Evolutionary conservation across 2,888 invertebrate species (phyloP).

Genomic region (Ochlodes sylvanus): DNA sequence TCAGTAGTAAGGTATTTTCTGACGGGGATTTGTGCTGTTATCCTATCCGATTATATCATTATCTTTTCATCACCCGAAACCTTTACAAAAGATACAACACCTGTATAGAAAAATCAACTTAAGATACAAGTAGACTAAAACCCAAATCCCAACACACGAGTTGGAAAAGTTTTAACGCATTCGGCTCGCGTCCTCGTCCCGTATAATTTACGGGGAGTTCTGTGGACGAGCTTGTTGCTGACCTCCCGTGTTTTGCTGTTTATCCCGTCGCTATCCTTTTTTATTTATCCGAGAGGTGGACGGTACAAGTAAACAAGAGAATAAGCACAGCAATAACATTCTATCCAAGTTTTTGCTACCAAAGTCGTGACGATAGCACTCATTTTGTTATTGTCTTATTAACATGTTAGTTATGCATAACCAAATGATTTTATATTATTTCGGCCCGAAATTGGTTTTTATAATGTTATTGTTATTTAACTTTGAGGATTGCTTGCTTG

Average conservation of each 20-base stretch:
- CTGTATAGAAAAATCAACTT: not conserved
- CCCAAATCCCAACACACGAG: constrained; percentile 13
- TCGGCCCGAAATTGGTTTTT: no score
- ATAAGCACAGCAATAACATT: not conserved
- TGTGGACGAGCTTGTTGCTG: constrained; percentile 16
- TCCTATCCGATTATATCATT: not conserved
- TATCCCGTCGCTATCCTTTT: constrained; percentile 9
- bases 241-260: constrained; percentile 23
- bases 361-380: no score
- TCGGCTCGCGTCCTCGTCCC: constrained; percentile 16
- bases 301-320: not conserved
- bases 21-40: not conserved
- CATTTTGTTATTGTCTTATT: no score
- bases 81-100: not conserved
- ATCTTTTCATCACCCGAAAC: not conserved
- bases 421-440: no score
- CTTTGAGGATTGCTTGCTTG: no score
- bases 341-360: not conserved
- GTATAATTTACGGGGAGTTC: constrained; percentile 25
- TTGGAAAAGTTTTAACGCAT: constrained; percentile 27
- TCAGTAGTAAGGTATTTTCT: no score
- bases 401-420: no score
- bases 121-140: constrained; percentile 7
- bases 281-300: not conserved
- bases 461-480: no score